Base-by-base conservation (phyloP, 2,888 invertebrate genomes). In the Polydrusus pterygomalis region DNA sequence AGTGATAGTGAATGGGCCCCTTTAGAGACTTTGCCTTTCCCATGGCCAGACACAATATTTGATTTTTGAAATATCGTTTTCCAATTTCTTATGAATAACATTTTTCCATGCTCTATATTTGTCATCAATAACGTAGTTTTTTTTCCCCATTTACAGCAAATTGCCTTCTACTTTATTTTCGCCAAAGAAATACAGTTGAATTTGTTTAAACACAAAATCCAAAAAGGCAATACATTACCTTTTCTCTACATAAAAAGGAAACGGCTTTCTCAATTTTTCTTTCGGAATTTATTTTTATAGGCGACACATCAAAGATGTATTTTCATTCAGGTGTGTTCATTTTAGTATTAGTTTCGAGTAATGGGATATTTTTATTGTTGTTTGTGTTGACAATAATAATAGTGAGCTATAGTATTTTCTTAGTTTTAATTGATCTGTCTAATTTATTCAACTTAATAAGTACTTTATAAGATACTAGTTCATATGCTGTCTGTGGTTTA, bases 281-380 rank as follows among this genome's bases (percentile, higher is more conserved):
- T 38, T 68, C 20, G 68, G 51, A 51, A 58, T 74, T 58, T 74
- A 62, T 74, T 74, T 74, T 67, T 69, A 74, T 69, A 74, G 63
- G 74, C 68, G 74, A 74, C 74, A 74, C 54, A 74, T 74, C 51
- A 68, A 68, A 69, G 51, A 68, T 1, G 74, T 74, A 62, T 60
- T 69, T 74, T 74, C 34, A 34, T 34, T 34, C 34, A 34, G 5
- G 34, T 34, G 7, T 62, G 74, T 69, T 74, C 74, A 74, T 63
- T 74, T 74, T 69, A 40, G 43, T 25, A 25, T 2, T 1, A 34
- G 9, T 34, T 1, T 10, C 74, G 49, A 18, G 38, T 74, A 49
- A 40, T 40, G 40, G 43, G 58, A 65, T 25, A 38, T 17, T 74
- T 60, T 18, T 49, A n/a, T 25, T 43, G 63, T 45, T 45, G 25